A percentile compares a stretch with the other conserved stretches of the same genome.
phyloP scores from a whole-genome alignment of 2,113 vertebrate genomes.

The Melozone crissalis region DNA sequence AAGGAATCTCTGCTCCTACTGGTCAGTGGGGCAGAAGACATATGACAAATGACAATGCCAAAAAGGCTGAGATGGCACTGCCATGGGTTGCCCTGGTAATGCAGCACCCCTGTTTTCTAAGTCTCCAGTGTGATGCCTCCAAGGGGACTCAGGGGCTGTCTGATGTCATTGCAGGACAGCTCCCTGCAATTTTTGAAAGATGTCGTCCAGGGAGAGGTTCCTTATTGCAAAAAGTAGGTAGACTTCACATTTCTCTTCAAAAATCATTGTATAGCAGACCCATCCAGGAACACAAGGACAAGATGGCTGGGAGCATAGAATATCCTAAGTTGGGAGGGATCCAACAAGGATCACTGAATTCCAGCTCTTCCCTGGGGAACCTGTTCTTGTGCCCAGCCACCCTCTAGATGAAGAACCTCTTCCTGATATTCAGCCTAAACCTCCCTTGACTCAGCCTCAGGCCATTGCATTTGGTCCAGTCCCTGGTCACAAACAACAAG shows the following conservation, averaged over 20 bases:
- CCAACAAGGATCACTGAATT: not conserved
- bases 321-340: not conserved
- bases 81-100: not conserved
- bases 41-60: not conserved
- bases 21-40: not conserved
- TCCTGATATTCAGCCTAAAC: not conserved
- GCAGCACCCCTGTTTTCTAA: not conserved
- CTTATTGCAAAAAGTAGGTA: not conserved
- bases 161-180: not conserved
- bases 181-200: not conserved
- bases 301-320: not conserved
- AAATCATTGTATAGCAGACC: not conserved
- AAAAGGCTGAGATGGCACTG: not conserved
- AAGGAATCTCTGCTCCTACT: not conserved
- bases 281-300: not conserved
- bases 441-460: not conserved
- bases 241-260: not conserved
- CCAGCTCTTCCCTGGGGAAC: not conserved
- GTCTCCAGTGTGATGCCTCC: not conserved
- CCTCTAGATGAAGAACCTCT: not conserved
- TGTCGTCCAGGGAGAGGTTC: not conserved
- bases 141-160: not conserved
- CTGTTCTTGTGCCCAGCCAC: not conserved
- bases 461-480: too few relatives aligned
- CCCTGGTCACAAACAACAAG: too few relatives aligned